Base-by-base conservation (phyloP, 2,113 vertebrate species). In the Amia ocellicauda region DNA sequence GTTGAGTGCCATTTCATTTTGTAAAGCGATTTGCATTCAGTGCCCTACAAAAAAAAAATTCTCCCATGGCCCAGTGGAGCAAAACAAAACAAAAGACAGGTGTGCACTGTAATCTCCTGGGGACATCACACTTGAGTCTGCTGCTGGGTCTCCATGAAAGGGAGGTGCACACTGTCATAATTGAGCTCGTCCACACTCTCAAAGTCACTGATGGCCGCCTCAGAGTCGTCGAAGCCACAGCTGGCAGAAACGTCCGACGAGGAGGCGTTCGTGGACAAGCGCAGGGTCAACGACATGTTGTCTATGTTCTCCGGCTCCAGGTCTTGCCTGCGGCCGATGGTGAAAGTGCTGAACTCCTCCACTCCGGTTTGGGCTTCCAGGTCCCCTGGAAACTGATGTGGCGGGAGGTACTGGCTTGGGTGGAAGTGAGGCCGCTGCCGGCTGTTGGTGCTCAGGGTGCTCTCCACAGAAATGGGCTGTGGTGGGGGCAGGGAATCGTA, bases 391-490 rank as follows among this genome's bases (percentile, higher is more conserved):
- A 94, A 88, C 23, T 92, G 90, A 67, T 98, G 96, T 14, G 94
- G 93, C n/a, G 95, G 94, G 63, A 98, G 91, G 77, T 98, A 98
- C 26, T 97, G 95, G 83, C 93, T 98, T 0, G 95, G 96, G 69
- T 98, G 95, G 78, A 98, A 98, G 42, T 89, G 89, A 0, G 93
- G 91, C 70, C 91, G 60, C 68, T 88, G 69, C 69, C 83, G 73
- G 67, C 88, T 85, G 28, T 80, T 85, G 19, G 80, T 76, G 71
- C 88, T 94, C 58, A 96, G 80, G 0, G 92, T 91, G 81, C 89
- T 85, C 20, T 90, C 85, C 74, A 91, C 85, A 0, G 95, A 94
- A 59, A 79, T 74, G 0, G 91, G 82, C 62, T 87, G 88, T 0
- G 93, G 86, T 62, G 90, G 74, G 0, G 90, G 85, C 3, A 91